Evolutionary conservation across 2,113 vertebrate species (phyloP).

Genomic region (Noturus placidus): DNA sequence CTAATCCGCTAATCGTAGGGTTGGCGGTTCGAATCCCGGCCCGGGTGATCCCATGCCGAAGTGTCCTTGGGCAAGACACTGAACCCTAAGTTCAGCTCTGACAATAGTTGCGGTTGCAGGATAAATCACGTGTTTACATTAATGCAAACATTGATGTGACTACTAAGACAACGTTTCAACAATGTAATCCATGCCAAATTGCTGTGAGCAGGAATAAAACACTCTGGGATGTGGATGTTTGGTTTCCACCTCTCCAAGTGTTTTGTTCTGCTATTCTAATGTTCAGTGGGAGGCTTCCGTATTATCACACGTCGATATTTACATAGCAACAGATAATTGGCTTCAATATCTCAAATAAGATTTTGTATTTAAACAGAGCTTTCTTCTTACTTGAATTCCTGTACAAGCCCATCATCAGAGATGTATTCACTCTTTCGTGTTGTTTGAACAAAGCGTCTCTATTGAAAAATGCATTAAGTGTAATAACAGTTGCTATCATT

Average conservation of each 20-base stretch:
- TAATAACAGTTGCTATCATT: not conserved
- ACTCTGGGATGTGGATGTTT: not conserved
- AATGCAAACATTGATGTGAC: not conserved
- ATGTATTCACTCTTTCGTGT: not conserved
- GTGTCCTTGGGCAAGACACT: no score
- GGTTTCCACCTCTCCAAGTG: not conserved
- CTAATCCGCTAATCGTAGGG: no score
- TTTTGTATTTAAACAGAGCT: not conserved
- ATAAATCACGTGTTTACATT: not conserved
- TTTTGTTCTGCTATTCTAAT: not conserved
- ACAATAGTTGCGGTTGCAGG: not conserved
- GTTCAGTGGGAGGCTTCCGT: not conserved
- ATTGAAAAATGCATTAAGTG: not conserved
- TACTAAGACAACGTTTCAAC: not conserved
- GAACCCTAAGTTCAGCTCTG: no score
- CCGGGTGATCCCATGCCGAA: no score
- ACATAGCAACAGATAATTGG: not conserved
- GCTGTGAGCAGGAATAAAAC: not conserved
- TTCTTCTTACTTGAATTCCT: not conserved
- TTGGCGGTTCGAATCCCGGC: no score
- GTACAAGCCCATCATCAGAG: not conserved
- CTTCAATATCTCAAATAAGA: not conserved
- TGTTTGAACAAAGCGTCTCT: not conserved
- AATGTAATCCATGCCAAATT: not conserved
- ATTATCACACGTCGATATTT: not conserved